Conservation (phyloP, 2,888 invertebrate species). For the Stenichneumon culpator region DNA sequence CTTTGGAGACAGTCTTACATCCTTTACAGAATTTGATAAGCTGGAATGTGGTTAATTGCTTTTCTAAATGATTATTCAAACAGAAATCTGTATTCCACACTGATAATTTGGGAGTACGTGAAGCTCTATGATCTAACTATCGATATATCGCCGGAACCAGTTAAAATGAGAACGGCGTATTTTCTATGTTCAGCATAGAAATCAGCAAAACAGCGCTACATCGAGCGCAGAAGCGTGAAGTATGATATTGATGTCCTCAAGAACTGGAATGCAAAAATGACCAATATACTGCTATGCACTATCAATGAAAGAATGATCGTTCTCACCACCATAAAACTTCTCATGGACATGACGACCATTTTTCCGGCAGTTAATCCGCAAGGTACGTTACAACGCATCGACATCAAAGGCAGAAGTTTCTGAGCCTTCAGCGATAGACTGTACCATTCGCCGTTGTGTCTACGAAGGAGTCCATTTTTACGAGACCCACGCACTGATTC, state of each 20-base stretch:
- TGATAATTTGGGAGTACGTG: neutral
- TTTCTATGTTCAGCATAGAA: no score
- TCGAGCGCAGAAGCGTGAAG: neutral
- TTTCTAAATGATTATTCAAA: no score
- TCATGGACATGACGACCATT: neutral
- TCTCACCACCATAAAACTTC: neutral
- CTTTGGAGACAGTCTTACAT: neutral
- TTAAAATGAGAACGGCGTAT: no score
- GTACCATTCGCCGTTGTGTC: conserved; percentile 10
- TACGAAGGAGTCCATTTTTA: neutral
- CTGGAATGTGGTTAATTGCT: neutral
- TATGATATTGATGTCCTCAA: neutral
- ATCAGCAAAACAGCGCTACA: neutral
- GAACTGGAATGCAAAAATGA: neutral
- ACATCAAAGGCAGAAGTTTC: neutral
- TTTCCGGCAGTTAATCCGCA: neutral
- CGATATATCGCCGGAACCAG: neutral
- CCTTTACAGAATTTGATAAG: neutral
- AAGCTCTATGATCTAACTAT: neutral
- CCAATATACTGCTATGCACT: neutral
- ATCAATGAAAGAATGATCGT: neutral
- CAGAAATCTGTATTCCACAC: neutral
- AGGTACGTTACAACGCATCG: conserved; percentile 7
- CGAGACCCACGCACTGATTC: neutral
- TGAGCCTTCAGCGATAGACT: neutral